Base-by-base conservation (phyloP, 2,113 vertebrate genomes). In the Toxotes jaculatrix region DNA sequence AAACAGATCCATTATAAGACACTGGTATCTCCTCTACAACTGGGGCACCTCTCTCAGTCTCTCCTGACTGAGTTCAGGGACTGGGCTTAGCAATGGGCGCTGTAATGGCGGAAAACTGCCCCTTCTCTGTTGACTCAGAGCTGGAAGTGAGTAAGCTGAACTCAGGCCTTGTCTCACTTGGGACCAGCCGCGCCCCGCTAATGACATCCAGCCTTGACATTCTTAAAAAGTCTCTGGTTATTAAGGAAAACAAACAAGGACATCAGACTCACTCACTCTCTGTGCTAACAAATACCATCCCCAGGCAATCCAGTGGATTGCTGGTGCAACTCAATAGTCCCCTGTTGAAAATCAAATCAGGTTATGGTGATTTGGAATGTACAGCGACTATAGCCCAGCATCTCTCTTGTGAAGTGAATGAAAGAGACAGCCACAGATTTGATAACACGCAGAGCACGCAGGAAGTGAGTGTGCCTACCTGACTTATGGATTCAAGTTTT, bases 171-270 rank as follows among this genome's bases (percentile, higher is more conserved):
- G 85, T 92, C 91, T 92, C 91, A 77, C 85, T 49, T 56, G 91
- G 90, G 89, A 84, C 77, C 72, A 51, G 83, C 83, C 86, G 68
- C 91, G 85, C 93, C 93, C 89, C 51, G 69, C 88, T 91, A 93
- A 93, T 91, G 87, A 93, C 91, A 92, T 91, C 90, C 92, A 93
- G 87, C 85, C 83, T 80, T 87, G 92, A 91, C 88, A 89, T 93
- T 92, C 83, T 92, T 83, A 81, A 92, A 90, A 85, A 79, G 88
- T 91, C 88, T 90, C 77, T 90, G 83, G 84, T 94, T 93, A 93
- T 91, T 88, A 87, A 90, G 72, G 79, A 94, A 93, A 91, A 93
- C 82, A 93, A 94, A 93, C 90, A 90, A 68, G 80, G 83, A 85
- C 88, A 89, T 89, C 80, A 80, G 82, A 82, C 70, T 74, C 82